Conservation (phyloP, 2,797 vertebrate genomes). For the Amblyopsis hoosieri region DNA sequence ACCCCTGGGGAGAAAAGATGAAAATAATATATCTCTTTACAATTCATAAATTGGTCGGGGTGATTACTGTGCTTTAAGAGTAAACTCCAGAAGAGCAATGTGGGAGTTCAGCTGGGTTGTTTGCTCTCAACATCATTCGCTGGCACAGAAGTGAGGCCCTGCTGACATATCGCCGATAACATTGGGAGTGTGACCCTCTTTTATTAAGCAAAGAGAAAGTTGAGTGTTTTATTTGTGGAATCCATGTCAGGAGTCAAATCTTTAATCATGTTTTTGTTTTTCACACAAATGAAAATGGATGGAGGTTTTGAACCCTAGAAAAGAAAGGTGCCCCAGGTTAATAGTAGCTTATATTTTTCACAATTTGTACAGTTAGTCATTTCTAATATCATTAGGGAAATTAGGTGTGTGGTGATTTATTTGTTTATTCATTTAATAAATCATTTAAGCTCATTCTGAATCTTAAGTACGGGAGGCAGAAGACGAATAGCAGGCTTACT, state of each 20-base stretch:
- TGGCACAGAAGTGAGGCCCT: conserved; percentile 36
- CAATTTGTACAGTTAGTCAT: conserved; percentile 83
- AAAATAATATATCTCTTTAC: conserved; percentile 76
- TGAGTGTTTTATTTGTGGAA: conserved; percentile 75
- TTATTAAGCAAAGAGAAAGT: conserved; percentile 63
- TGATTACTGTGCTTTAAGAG: conserved; percentile 39
- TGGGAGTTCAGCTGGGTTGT: conserved; percentile 30
- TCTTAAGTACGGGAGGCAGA: conserved; percentile 71
- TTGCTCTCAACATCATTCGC: conserved; percentile 53
- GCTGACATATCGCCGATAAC: conserved; percentile 63
- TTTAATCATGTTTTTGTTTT: conserved; percentile 82
- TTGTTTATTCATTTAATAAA: conserved; percentile 85
- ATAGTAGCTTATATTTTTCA: conserved; percentile 78
- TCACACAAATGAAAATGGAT: conserved; percentile 79
- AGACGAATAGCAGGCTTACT: conserved; percentile 73
- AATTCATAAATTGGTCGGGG: conserved; percentile 57
- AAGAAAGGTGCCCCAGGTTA: conserved; percentile 80
- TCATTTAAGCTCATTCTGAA: conserved; percentile 80
- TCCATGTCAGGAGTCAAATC: conserved; percentile 76
- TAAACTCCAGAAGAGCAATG: conserved; percentile 11
- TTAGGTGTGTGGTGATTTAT: conserved; percentile 82
- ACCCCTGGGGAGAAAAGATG: conserved; percentile 84
- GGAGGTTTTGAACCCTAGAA: conserved; percentile 72
- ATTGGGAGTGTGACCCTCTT: conserved; percentile 47
- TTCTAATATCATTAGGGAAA: conserved; percentile 86